Evolutionary conservation across 2,113 vertebrate genomes (phyloP).

Genomic region (Antidorcas marsupialis): DNA sequence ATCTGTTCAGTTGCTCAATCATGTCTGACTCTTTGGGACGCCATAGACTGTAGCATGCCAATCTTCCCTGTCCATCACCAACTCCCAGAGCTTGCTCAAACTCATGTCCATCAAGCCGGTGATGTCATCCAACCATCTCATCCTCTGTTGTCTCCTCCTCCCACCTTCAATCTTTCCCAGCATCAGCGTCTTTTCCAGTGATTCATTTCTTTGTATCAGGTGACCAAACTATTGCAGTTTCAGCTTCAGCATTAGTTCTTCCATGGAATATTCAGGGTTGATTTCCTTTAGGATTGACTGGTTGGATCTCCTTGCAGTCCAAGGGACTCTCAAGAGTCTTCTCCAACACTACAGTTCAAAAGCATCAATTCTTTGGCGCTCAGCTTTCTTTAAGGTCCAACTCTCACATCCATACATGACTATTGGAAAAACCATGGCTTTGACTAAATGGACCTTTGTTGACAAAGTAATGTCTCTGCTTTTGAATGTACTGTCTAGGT

Average conservation of each 20-base stretch:
- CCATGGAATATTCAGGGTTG: neutral
- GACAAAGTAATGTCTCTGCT: neutral
- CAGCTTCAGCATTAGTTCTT: neutral
- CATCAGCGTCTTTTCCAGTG: neutral
- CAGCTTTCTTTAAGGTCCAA: neutral
- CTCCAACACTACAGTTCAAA: neutral
- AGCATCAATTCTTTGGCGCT: neutral
- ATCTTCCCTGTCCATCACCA: neutral
- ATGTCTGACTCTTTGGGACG: rapidly evolving
- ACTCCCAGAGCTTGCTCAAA: neutral
- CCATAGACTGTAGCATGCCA: neutral
- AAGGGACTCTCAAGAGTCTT: neutral
- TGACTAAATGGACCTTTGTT: neutral
- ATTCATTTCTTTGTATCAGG: neutral
- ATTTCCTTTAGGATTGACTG: neutral
- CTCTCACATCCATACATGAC: neutral
- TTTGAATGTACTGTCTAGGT: neutral
- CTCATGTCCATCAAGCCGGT: neutral
- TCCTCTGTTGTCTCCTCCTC: neutral
- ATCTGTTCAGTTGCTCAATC: neutral
- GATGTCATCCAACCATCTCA: neutral
- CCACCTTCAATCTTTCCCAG: neutral
- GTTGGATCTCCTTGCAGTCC: neutral
- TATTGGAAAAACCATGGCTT: neutral
- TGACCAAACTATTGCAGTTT: neutral